Evolutionary conservation across 2,888 invertebrate genomes (phyloP), one percentile per base, ranked within the genome.

Genomic region (Silvanus unidentatus): DNA sequence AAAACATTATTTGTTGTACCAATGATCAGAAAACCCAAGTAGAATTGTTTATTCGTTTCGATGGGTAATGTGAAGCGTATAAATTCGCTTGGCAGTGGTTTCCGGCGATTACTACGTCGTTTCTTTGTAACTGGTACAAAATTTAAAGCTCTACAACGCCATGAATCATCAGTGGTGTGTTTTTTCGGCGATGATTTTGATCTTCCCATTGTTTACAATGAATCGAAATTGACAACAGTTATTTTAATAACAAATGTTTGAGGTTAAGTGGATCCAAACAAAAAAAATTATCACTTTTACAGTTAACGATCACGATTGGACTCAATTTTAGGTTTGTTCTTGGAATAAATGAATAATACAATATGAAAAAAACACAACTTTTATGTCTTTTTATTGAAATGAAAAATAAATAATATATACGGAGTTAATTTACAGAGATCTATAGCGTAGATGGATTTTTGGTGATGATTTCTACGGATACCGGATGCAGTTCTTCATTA

Each of bases 1-100:
- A 66, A 47, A 38, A 56, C 42, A 49, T 65, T 66, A 43, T 47
- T 47, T n/a, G 63, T 64, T 16, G 43, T 52, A 3, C 70, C 69
- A 43, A 69, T 43, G 30, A 51, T 43, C 28, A 68, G 38, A 40
- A 61, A 55, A 11, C 66, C 68, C 35, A 60, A 41, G 47, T 53
- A 48, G 48, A 49, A 58, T 29, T 55, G 37, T 37, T 48, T 54
- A 13, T 54, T 47, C 8, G 43, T 12, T 11, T 58, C 48, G 12
- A 42, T 42, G 1, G 49, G 43, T 12, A 50, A 16, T 32, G 53
- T 40, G 16, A 53, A 28, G 16, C 43, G 45, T 39, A 44, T 41
- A 12, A 39, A 45, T 47, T 12, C 40, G 22, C 42, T 44, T 29
- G n/a, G 12, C 32, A 30, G 10, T 29, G 5, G 14, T 36, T 37